Percentiles rank a stretch among this genome's conserved stretches.
phyloP scores from a whole-genome alignment of 2,797 vertebrate genomes.

The Anguilla anguilla region DNA sequence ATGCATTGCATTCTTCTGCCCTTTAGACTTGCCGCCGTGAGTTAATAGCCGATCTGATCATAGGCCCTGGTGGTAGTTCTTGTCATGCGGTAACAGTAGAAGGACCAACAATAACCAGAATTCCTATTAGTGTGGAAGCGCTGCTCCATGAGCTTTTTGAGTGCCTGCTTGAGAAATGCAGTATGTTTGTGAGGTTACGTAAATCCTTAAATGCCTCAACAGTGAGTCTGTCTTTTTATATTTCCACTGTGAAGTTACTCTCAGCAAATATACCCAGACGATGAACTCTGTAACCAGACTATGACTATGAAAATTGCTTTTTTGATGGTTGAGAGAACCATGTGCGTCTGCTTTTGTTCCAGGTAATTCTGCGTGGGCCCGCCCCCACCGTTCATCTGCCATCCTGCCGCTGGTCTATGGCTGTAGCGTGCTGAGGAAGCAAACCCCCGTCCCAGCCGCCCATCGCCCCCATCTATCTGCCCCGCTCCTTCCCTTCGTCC shows the following conservation, averaged over 20 bases:
- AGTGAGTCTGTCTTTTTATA: background rate
- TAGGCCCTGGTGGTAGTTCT: background rate
- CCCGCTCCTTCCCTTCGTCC: constrained; percentile 14
- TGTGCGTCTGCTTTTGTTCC: constrained; percentile 59
- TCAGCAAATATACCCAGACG: background rate
- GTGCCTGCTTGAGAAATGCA: background rate
- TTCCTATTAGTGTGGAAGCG: background rate
- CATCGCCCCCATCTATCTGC: background rate
- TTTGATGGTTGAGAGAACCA: background rate
- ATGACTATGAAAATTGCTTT: background rate
- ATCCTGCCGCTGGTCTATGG: constrained; percentile 50
- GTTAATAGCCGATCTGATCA: background rate
- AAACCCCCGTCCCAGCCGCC: constrained; percentile 15
- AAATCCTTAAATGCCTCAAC: background rate
- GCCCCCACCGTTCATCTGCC: constrained; percentile 17
- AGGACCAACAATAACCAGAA: background rate
- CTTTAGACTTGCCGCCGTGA: background rate
- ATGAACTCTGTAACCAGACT: background rate
- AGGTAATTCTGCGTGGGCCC: constrained; percentile 47
- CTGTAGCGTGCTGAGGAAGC: constrained; percentile 58
- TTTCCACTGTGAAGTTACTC: background rate
- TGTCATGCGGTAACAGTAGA: background rate
- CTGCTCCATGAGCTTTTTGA: background rate
- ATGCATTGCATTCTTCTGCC: background rate
- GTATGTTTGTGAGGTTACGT: background rate